A percentile compares a stretch with the other conserved stretches of the same genome.
phyloP scores from a whole-genome alignment of 2,797 vertebrate species.

The Rhynchonycteris naso region DNA sequence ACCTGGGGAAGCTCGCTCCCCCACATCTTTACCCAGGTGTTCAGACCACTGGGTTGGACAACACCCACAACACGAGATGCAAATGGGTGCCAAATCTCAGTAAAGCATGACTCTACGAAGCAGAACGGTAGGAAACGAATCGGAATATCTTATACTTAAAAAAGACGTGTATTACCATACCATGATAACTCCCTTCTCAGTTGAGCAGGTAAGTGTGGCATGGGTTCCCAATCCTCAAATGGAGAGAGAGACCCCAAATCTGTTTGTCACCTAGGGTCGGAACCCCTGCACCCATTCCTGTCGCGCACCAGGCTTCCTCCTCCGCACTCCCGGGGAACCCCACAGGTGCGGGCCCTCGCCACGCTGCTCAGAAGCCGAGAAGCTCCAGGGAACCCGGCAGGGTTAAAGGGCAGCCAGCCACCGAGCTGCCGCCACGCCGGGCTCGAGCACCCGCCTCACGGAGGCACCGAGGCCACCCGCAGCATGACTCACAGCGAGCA shows the following conservation, averaged over 20 bases:
- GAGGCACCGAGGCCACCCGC: not conserved
- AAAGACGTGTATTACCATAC: conserved; percentile 79
- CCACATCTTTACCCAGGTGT: not conserved
- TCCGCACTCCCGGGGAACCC: not conserved
- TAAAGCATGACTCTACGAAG: not conserved
- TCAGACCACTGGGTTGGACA: not conserved
- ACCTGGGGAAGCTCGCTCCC: not conserved
- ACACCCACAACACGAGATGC: not conserved
- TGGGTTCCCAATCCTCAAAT: conserved; percentile 3
- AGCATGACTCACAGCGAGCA: rapidly evolving
- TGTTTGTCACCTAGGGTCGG: not conserved
- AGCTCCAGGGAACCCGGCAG: too few relatives aligned
- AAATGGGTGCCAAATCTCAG: not conserved
- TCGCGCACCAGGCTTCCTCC: not conserved
- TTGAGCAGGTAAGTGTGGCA: not conserved
- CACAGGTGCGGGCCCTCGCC: not conserved
- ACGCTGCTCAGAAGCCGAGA: not conserved
- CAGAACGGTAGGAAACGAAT: not conserved
- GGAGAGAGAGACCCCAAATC: not conserved
- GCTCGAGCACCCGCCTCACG: too few relatives aligned
- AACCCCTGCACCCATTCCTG: not conserved
- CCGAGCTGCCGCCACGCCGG: not conserved
- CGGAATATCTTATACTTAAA: not conserved
- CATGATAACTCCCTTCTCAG: conserved; percentile 68
- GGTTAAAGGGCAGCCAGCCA: not conserved